Evolutionary conservation across 1,140 invertebrate species (phyloP), one percentile per base, ranked within the genome.

Genomic region (Globodera rostochiensis): DNA sequence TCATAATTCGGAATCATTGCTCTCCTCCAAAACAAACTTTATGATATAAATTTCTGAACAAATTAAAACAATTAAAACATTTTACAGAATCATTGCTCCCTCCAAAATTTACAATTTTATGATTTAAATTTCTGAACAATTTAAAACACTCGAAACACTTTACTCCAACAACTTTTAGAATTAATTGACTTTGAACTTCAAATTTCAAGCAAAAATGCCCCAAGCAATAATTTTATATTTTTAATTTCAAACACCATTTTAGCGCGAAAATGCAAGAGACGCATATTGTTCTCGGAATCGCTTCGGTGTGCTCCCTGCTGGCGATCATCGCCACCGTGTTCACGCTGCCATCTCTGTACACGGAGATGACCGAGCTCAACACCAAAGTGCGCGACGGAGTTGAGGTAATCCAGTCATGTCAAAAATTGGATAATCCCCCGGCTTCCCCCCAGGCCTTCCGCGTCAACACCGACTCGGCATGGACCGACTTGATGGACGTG

Each of bases 371-470:
- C 53, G 79, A 85, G 45, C 57, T 83, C 50, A 79, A 84, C 69
- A 53, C 69, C 47, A 80, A 80, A 25, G 82, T 83, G 13, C 49
- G 47, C n/a, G 82, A 84, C 74, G 82, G 81, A 73, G 82, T 83
- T 45, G n/a, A 69, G 67, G 67, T 69, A 45, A 69, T 13, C 7
- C 8, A 19, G 0, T 8, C 19, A 15, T 45, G 15, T 8, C 8
- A 21, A 21, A 21, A 21, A 7, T 21, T 3, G n/a, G 1, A 69
- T 4, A 13, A 11, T 69, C 15, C 8, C 67, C 67, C 67, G 4
- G 6, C 36, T 45, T 76, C 36, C 2, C 36, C 1, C 36, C 36
- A 84, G 67, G 82, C 80, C 15, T 84, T 84, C 60, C 84, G 83
- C 11, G 84, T 78, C 8, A 85, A 36, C 36, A 36, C 36, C 36